Evolutionary conservation across 2,797 vertebrate genomes (phyloP).

Genomic region (Parotocinclus haroldoi): DNA sequence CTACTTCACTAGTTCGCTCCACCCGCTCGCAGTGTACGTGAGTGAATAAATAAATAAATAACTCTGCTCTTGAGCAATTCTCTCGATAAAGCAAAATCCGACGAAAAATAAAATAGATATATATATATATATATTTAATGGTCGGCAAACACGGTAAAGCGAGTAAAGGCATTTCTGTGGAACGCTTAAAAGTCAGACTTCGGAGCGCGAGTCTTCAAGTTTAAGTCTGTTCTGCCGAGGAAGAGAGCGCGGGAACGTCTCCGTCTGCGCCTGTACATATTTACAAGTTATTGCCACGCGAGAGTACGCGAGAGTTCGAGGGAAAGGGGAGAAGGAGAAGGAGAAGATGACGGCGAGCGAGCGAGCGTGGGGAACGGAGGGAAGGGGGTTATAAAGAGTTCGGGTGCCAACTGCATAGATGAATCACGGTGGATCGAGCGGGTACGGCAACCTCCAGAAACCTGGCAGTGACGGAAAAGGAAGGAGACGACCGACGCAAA

Average conservation of each 20-base stretch:
- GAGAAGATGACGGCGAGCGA: constrained; percentile 35
- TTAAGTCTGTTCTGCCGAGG: constrained; percentile 45
- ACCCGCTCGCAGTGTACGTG: constrained; percentile 45
- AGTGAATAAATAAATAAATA: constrained; percentile 58
- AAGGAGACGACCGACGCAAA: constrained; percentile 35
- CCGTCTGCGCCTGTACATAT: constrained; percentile 63
- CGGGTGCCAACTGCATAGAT: too few relatives aligned
- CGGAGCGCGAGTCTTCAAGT: constrained; percentile 44
- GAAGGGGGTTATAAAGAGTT: constrained; percentile 19
- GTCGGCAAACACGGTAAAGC: constrained; percentile 29
- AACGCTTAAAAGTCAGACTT: constrained; percentile 41
- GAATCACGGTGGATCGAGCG: too few relatives aligned
- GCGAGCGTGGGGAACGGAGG: not conserved
- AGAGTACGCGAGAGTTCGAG: constrained; percentile 55
- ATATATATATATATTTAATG: too few relatives aligned
- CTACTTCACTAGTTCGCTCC: constrained; percentile 20
- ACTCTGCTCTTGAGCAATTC: constrained; percentile 41
- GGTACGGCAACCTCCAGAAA: not conserved
- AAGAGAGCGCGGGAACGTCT: constrained; percentile 36
- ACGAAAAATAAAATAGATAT: constrained; percentile 19
- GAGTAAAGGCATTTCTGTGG: constrained; percentile 52
- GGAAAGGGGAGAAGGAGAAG: constrained; percentile 26
- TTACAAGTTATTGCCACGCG: constrained; percentile 88
- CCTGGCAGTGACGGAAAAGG: constrained; percentile 22
- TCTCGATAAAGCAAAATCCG: constrained; percentile 42